These are phyloP conservation scores for Crax fasciolata DNA, from an alignment of 2,797 vertebrate genomes.

Conservation along the genomic window DNA sequence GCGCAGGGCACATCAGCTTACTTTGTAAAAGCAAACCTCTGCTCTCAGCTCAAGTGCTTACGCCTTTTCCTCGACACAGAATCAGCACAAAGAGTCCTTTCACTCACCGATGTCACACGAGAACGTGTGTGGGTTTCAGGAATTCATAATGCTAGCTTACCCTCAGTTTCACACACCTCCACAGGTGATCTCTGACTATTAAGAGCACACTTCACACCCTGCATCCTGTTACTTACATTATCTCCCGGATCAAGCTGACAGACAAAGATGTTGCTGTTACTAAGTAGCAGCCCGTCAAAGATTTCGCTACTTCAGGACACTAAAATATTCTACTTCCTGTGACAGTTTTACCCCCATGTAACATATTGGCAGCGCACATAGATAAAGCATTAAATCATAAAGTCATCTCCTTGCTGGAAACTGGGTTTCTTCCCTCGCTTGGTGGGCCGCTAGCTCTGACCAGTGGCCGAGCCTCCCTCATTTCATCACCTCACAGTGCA, in stretches of 20 bases:
- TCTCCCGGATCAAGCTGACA: neutral
- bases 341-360: neutral
- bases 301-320: neutral
- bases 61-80: neutral
- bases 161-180: neutral
- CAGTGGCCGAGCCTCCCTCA: neutral
- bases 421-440: neutral
- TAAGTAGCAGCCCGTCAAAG: neutral
- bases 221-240: neutral
- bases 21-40: neutral
- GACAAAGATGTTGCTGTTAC: neutral
- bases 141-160: neutral
- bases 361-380: neutral
- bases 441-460: neutral
- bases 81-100: neutral
- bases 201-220: neutral
- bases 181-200: neutral
- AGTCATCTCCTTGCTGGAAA: conserved; percentile 14
- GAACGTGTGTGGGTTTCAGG: neutral
- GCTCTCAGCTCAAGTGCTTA: neutral
- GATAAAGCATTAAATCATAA: conserved; percentile 31
- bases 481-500: neutral
- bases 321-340: neutral
- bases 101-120: neutral
- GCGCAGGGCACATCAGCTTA: neutral